Evolutionary conservation across 2,797 vertebrate species (phyloP).

Genomic region (Siniperca scherzeri): DNA sequence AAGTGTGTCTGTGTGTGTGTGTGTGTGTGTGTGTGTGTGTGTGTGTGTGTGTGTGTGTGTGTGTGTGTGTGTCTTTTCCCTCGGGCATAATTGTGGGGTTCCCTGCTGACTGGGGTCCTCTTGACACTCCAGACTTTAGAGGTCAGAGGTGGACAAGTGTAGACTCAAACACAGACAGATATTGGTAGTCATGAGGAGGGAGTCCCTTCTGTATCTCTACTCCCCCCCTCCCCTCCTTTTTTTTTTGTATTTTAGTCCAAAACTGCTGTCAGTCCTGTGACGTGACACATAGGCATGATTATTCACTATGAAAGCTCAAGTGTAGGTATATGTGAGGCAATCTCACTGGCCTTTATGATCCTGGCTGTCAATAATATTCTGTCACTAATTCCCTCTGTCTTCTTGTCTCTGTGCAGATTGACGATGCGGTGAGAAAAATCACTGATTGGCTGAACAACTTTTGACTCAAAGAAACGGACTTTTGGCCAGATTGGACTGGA

Average conservation of each 20-base stretch:
- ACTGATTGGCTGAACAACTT: constrained; percentile 6
- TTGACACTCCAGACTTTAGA: constrained; percentile 59
- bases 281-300: not conserved
- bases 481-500: not conserved
- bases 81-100: constrained; percentile 55
- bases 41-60: constrained; percentile 48
- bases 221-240: not conserved
- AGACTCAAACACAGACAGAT: constrained; percentile 66
- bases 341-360: not conserved
- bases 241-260: constrained; percentile 19
- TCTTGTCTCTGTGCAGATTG: constrained; percentile 60
- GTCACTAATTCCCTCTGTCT: constrained; percentile 42
- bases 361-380: constrained; percentile 7
- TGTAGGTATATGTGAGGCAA: not conserved
- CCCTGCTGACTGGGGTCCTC: constrained; percentile 60
- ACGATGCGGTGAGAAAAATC: not conserved
- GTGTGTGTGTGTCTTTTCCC: constrained; percentile 39
- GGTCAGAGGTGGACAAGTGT: constrained; percentile 67
- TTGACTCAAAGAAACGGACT: constrained; percentile 1
- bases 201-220: constrained; percentile 13
- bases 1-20: constrained; percentile 53
- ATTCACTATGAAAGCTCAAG: not conserved
- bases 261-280: constrained; percentile 55
- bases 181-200: constrained; percentile 61
- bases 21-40: constrained; percentile 30